These are phyloP conservation scores for Neelides folsomi DNA, from an alignment of 2,888 invertebrate genomes.

Conservation along the genomic window DNA sequence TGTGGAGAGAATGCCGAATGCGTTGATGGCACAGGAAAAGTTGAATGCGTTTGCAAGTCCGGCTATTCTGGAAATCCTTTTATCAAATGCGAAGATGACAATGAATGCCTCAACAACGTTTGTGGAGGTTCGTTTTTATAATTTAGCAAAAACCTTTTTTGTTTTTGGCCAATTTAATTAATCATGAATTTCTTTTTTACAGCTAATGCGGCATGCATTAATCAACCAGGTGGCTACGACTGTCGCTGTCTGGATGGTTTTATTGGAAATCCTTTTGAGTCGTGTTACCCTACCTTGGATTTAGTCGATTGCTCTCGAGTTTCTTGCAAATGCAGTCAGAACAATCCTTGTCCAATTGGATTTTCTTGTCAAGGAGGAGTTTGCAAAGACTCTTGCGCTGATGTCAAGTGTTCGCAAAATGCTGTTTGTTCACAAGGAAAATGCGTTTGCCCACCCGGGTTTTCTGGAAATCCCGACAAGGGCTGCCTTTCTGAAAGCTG, in stretches of 20 bases:
- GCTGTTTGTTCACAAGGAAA: conserved; percentile 65
- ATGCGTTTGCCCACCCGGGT: conserved; percentile 66
- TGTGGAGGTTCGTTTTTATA: conserved; percentile 47
- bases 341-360: conserved; percentile 25
- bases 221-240: conserved; percentile 74
- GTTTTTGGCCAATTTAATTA: not conserved
- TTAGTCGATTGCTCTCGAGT: conserved; percentile 26
- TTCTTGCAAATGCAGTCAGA: conserved; percentile 21
- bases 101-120: conserved; percentile 65
- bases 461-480: conserved; percentile 60
- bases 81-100: conserved; percentile 63
- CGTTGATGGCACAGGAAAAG: conserved; percentile 53
- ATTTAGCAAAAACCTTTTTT: not conserved
- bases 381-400: conserved; percentile 64
- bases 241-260: conserved; percentile 74
- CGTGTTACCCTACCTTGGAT: conserved; percentile 43
- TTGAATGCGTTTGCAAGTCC: conserved; percentile 67
- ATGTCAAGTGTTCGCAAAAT: conserved; percentile 63
- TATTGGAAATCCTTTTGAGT: conserved; percentile 74
- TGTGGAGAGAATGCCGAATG: conserved; percentile 73
- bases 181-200: conserved; percentile 7
- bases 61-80: conserved; percentile 80
- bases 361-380: conserved; percentile 57
- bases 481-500: conserved; percentile 67
- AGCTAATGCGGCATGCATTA: conserved; percentile 70